Percentiles rank a stretch among this genome's conserved stretches.
Conservation (phyloP, 2,113 vertebrate species). For the Tachysurus fulvidraco region DNA sequence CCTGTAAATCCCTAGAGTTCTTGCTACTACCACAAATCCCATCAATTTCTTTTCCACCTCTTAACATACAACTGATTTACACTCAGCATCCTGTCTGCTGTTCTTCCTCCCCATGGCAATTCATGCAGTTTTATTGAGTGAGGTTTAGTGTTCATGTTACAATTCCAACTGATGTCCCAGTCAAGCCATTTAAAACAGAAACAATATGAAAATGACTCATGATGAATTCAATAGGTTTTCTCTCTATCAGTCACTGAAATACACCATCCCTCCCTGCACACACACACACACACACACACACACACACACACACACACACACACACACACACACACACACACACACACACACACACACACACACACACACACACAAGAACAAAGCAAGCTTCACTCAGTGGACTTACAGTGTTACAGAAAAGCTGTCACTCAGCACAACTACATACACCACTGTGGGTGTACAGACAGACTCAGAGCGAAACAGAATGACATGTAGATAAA, state of each 20-base stretch:
- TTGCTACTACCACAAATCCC: background rate
- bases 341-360: slow-evolving; percentile 21
- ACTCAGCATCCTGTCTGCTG: background rate
- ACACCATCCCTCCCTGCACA: background rate
- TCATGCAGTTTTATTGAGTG: background rate
- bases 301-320: slow-evolving; percentile 20
- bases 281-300: background rate
- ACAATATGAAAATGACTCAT: background rate
- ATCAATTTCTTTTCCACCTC: slow-evolving; percentile 5
- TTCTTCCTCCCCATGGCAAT: background rate
- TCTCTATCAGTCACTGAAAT: background rate
- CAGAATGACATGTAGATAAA: background rate
- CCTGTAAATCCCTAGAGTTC: slow-evolving; percentile 5
- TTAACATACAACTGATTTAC: background rate
- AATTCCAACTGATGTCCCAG: too few relatives aligned
- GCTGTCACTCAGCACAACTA: background rate
- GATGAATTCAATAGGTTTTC: background rate
- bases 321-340: background rate
- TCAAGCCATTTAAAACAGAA: background rate
- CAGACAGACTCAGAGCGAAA: background rate
- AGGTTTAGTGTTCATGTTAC: background rate
- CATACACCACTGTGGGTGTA: background rate
- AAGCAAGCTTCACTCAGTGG: background rate
- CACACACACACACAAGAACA: slow-evolving; percentile 14
- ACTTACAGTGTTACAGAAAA: slow-evolving; percentile 43